phyloP scores from a whole-genome alignment of 2,113 vertebrate genomes.

The Semicossyphus pulcher region DNA sequence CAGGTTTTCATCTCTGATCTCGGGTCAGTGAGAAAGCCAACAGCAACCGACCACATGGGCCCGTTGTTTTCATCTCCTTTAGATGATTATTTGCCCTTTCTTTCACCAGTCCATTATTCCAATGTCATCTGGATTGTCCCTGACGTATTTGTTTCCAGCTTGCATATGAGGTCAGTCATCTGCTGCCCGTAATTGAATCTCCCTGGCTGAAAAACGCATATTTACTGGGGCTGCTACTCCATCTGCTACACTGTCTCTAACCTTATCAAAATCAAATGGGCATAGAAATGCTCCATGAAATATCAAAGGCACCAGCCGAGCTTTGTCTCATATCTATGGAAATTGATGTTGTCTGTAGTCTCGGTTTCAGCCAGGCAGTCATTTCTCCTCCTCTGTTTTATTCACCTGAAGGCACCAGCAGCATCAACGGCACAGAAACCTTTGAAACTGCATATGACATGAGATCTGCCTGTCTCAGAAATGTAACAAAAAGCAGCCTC shows the following conservation, averaged over 20 bases:
- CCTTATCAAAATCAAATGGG: conserved; percentile 69
- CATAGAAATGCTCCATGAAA: conserved; percentile 60
- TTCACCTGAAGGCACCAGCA: conserved; percentile 22
- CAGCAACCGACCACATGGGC: background rate
- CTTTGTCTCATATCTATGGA: conserved; percentile 73
- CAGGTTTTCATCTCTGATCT: conserved; percentile 20
- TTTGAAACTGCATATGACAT: conserved; percentile 1
- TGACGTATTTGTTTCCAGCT: conserved; percentile 47
- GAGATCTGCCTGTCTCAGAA: background rate
- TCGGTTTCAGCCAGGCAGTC: conserved; percentile 21
- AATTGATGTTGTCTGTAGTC: conserved; percentile 63
- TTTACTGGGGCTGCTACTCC: conserved; percentile 49
- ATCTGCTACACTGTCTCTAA: conserved; percentile 56
- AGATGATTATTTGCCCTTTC: conserved; percentile 30
- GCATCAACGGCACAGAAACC: background rate
- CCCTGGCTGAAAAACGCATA: conserved; percentile 32
- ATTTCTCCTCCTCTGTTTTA: conserved; percentile 13
- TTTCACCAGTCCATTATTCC: conserved; percentile 34
- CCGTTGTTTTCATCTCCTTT: conserved; percentile 29
- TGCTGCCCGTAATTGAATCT: conserved; percentile 65
- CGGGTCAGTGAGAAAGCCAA: background rate
- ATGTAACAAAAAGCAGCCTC: background rate
- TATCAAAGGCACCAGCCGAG: conserved; percentile 48
- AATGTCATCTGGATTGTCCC: conserved; percentile 48
- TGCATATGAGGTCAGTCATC: conserved; percentile 59